Evolutionary conservation across 2,113 vertebrate genomes (phyloP), one percentile per base, ranked within the genome.

Genomic region (Dasyprocta punctata): DNA sequence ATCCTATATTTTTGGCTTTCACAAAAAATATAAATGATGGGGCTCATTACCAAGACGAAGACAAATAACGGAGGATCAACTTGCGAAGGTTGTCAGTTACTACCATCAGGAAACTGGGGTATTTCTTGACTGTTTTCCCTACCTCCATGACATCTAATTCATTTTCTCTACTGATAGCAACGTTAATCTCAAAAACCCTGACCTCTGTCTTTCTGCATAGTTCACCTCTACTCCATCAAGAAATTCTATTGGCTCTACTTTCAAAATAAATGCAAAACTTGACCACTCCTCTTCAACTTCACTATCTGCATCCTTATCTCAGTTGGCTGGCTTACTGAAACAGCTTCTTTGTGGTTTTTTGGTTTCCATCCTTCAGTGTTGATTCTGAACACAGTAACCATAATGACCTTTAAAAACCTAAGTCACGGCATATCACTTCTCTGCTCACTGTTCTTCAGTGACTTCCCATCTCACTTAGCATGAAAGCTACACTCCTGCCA

Each of bases 1-100:
- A 86, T 95, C 86, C 58, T 63, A 49, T 90, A 36, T 36, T 86
- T 93, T 87, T 82, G 58, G 73, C 22, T 91, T 97, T 91, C 77
- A 93, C 89, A 86, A 77, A 52, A 96, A 84, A 90, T 60, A 95
- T 88, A 91, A 93, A 94, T 88, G 41, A 91, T n/a, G 0, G 54
- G 67, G 33, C 9, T 95, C 52, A 60, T 86, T 82, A 85, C 7
- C 12, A 49, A 95, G 65, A 89, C 26, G 65, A 95, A 96, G 90
- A 88, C 22, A 93, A 89, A 92, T 86, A 94, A 65, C 16, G 49
- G 22, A 61, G 60, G 63, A 28, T 86, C 56, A 75, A 33, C 5
- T 22, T 52, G 73, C 77, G 56, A 9, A 90, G n/a, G 44, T 19
- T 7, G 60, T 71, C 38, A 80, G 47, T 92, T 95, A 69, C 38